Evolutionary conservation across 2,797 vertebrate species (phyloP).

Genomic region (Esox lucius): DNA sequence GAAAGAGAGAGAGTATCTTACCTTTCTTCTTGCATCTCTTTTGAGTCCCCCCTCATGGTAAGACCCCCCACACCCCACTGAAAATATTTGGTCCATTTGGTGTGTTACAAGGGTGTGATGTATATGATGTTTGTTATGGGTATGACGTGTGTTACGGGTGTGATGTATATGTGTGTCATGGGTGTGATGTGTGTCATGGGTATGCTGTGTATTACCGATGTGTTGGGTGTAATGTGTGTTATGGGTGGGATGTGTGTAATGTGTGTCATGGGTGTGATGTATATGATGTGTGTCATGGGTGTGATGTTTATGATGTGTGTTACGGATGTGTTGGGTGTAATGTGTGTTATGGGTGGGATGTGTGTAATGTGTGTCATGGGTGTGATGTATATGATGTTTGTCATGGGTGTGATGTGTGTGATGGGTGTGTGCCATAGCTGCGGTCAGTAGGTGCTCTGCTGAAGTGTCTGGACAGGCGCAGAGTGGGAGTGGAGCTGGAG

Average conservation of each 20-base stretch:
- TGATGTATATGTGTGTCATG: no score
- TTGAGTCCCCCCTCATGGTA: conserved; percentile 87
- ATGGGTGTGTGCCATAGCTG: conserved; percentile 67
- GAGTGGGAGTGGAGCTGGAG: conserved; percentile 92
- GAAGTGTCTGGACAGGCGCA: conserved; percentile 92
- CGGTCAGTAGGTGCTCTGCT: conserved; percentile 88
- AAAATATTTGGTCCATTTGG: background rate
- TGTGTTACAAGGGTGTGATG: background rate
- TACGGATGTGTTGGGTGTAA: no score
- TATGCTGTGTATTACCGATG: no score
- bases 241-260: no score
- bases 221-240: no score
- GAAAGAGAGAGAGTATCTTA: conserved; percentile 86
- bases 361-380: no score
- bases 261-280: background rate
- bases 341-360: no score
- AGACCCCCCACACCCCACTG: conserved; percentile 39
- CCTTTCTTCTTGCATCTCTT: conserved; percentile 89
- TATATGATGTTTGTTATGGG: background rate
- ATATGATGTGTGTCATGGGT: no score
- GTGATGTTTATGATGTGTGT: no score
- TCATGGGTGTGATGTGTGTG: conserved; percentile 29
- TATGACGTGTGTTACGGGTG: conserved; percentile 27
- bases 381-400: background rate
- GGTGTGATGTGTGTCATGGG: no score